Evolutionary conservation across 2,888 invertebrate genomes (phyloP), one percentile per base, ranked within the genome.

Genomic region (Pachycephus smyrnensis): DNA sequence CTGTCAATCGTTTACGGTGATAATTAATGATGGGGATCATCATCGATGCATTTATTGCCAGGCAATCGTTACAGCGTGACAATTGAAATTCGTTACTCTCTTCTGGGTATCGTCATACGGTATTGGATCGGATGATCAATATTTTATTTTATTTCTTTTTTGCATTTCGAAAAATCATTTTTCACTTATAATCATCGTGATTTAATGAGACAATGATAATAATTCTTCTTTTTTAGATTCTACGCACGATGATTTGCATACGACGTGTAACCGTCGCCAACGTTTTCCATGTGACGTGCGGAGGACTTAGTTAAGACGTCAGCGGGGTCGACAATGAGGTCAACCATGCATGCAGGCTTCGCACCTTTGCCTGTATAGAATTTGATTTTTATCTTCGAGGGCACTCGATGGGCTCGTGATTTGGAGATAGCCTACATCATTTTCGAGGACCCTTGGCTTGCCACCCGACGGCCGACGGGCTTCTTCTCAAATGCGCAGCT

Each of bases 321-420:
- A 91, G 82, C 83, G 81, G 82, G 79, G 79, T 75, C 80, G 85
- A 91, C 91, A 91, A 91, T 91, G 84, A 88, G 89, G 87, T 89
- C 90, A 89, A 79, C 88, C 90, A 90, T 90, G 91, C 91, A 88
- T 90, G 87, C 81, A 82, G 86, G 89, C 83, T 89, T 91, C 91
- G 90, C 91, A 91, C 91, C 91, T 91, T 88, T 89, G 81, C 82
- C 83, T 84, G 78, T 82, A 85, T 86, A 85, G 85, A 87, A 87
- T 89, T 88, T 86, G 91, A 91, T 91, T 89, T 86, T 90, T 91
- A 91, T 91, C 91, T 89, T 89, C 81, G 88, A 91, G 91, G 87
- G 89, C 89, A 89, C 91, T 91, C 91, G 89, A 90, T 89, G 88
- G 88, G 88, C 86, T 86, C 79, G 86, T 87, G 90, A 90, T 90